Base-by-base conservation (phyloP, 2,113 vertebrate species). In the Oreochromis spilurus region DNA sequence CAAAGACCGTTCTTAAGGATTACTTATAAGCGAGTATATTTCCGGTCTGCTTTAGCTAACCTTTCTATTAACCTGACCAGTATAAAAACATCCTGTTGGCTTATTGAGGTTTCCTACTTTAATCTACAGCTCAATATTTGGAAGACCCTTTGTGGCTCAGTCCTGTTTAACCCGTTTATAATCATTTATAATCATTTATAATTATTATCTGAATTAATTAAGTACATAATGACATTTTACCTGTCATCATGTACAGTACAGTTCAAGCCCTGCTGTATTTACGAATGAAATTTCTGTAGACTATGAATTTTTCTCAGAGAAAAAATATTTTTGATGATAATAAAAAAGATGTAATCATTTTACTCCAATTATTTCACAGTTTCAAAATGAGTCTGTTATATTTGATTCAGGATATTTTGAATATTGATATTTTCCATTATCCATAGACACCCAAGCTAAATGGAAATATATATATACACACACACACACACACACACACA, bases 381-480 rank as follows among this genome's bases (percentile, higher is more conserved):
- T 26, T 62, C 58, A 36, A 34, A 62, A 62, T 19, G 58, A 72
- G 67, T 45, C 38, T 72, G 13, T 16, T 45, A 45, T 43, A 72
- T 6, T 26, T 48, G 21, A 19, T 8, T 26, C 8, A 45, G 38
- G 21, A 24, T 29, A 29, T 48, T 29, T 11, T 75, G 14, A 75
- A 48, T 29, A 48, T 29, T 45, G 9, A 45, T 10, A 45, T 9
- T 14, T 40, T 40, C 11, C 36, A 24, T 29, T 29, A 26, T 72
- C 21, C 67, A 72, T 10, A 17, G 40, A 72, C 38, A 45, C 12
- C 21, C 40, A 45, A 45, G 21, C 67, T 21, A 45, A 21, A 29
- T 40, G 38, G 19, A 67, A 1, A 7, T 45, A 7, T n/a, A 50
- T 19, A 5, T n/a, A 1, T 1, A 0, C n/a, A n/a, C n/a, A n/a